These are phyloP conservation scores for Aurelia coerulea DNA, from an alignment of 30 jellyfish, hydroid and myxozoan genomes.

Conservation along the genomic window DNA sequence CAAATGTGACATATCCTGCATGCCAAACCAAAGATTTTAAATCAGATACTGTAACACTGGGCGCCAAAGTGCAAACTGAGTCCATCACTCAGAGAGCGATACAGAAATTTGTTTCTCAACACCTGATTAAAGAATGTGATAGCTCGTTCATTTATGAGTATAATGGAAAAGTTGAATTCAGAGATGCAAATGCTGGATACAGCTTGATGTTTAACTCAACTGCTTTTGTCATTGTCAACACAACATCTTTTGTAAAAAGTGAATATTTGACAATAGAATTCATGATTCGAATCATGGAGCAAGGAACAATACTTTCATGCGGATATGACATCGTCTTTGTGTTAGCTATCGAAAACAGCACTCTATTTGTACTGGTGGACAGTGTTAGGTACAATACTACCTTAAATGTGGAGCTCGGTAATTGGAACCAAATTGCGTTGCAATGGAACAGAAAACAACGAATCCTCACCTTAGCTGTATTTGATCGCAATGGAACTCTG, in stretches of 20 bases:
- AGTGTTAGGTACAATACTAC: conserved; percentile 19
- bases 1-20: conserved; percentile 2
- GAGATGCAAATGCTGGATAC: conserved; percentile 55
- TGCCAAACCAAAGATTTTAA: conserved; percentile 28
- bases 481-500: conserved; percentile 40
- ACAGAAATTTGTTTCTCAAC: conserved; percentile 18
- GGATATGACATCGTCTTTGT: conserved; percentile 40
- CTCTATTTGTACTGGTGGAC: conserved; percentile 14
- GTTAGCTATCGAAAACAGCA: conserved; percentile 27
- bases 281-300: conserved; percentile 22
- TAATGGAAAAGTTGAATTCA: conserved; percentile 33
- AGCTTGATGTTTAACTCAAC: conserved; percentile 39
- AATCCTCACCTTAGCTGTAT: conserved; percentile 16
- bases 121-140: conserved; percentile 36
- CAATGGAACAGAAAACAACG: conserved; percentile 56
- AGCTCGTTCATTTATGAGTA: conserved; percentile 40
- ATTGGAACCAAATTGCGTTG: conserved; percentile 44
- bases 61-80: background rate
- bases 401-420: conserved; percentile 1
- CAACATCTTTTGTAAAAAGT: conserved; percentile 9
- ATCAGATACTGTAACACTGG: background rate
- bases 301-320: conserved; percentile 53
- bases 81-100: conserved; percentile 6
- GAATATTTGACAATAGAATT: conserved; percentile 40
- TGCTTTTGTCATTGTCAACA: conserved; percentile 28